These are phyloP conservation scores for Plestiodon gilberti DNA, from an alignment of 2,113 vertebrate genomes.

Conservation along the genomic window DNA sequence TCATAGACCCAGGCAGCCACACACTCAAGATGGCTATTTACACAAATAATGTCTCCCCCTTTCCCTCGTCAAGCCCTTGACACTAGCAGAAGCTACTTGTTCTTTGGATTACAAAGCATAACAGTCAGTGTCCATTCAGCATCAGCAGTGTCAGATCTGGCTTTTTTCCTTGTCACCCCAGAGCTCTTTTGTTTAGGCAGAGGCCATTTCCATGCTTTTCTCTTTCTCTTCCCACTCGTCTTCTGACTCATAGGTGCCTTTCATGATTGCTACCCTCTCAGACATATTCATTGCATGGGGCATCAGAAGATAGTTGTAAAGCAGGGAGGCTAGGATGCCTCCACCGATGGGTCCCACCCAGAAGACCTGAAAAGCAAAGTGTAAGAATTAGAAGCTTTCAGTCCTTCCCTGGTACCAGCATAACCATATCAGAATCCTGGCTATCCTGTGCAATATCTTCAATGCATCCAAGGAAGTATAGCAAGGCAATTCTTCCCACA, in stretches of 20 bases:
- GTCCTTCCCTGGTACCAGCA: neutral
- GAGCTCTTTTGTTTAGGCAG: conserved; percentile 36
- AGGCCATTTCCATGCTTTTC: conserved; percentile 80
- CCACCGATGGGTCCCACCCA: conserved; percentile 84
- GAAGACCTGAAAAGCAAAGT: conserved; percentile 75
- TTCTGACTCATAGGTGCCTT: conserved; percentile 78
- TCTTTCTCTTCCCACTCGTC: conserved; percentile 82
- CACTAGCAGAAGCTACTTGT: neutral
- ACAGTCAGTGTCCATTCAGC: neutral
- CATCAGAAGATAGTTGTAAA: conserved; percentile 83
- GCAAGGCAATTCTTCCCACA: neutral
- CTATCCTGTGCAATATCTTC: neutral
- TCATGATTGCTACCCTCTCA: conserved; percentile 78
- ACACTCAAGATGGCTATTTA: conserved; percentile 12
- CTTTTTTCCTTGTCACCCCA: accelerated
- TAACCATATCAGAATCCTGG: neutral
- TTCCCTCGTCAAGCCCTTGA: neutral
- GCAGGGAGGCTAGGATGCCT: conserved; percentile 75
- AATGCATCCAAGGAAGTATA: neutral
- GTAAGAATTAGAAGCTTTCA: neutral
- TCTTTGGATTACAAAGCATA: neutral
- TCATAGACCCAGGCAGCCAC: neutral
- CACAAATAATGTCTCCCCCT: neutral
- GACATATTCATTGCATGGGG: conserved; percentile 78
- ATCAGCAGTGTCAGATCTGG: neutral